Conservation (phyloP, 1,140 invertebrate species). For the Mercenaria mercenaria region DNA sequence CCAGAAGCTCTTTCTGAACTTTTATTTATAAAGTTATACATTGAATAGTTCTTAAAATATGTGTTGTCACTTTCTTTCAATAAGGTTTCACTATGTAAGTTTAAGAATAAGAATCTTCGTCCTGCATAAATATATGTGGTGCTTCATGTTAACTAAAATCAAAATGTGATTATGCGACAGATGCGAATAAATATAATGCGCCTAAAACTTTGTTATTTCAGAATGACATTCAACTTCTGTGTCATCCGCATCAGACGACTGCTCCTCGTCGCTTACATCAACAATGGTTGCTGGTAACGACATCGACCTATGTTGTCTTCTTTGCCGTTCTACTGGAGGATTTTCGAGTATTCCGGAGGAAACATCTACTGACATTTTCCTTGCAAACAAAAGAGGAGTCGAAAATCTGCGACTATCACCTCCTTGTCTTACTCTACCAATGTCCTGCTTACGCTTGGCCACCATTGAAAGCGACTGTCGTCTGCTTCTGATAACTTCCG, state of each 20-base stretch:
- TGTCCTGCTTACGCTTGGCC: constrained; percentile 2
- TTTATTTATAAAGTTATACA: too few species aligned
- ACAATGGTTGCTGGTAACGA: constrained; percentile 44
- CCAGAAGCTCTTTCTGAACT: too few species aligned
- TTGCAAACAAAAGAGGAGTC: not conserved
- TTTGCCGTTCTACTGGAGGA: not conserved
- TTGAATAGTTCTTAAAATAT: too few species aligned
- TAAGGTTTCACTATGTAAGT: too few species aligned
- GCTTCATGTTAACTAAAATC: too few species aligned
- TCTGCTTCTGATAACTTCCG: not conserved
- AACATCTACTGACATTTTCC: not conserved
- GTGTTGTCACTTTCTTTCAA: too few species aligned
- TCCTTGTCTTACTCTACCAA: not conserved
- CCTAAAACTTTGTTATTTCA: not conserved
- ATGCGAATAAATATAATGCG: too few species aligned
- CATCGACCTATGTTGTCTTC: constrained; percentile 18
- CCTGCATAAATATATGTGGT: too few species aligned
- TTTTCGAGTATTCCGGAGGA: too few species aligned
- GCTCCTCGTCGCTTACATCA: constrained; percentile 20
- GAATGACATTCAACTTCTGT: not conserved
- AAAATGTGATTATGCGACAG: too few species aligned
- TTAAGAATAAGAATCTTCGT: too few species aligned
- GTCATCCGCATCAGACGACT: not conserved
- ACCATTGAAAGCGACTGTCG: constrained; percentile 41
- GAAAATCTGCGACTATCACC: not conserved